Evolutionary conservation across 2,888 invertebrate species (phyloP).

Genomic region (Melieria picta): DNA sequence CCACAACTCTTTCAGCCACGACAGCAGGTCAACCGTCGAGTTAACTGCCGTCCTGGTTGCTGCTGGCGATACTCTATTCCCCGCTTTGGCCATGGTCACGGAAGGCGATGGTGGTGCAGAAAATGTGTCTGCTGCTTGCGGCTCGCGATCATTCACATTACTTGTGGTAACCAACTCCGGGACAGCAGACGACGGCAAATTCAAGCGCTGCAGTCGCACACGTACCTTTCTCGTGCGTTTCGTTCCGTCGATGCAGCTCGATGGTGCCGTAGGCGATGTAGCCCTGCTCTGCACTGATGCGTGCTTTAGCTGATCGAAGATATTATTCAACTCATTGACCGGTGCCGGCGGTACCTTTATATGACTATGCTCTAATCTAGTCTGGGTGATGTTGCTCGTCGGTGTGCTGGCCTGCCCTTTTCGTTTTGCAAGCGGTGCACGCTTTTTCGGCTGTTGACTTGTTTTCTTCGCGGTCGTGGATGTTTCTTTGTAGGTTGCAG

Average conservation of each 20-base stretch:
- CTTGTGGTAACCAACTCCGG: background rate
- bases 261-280: background rate
- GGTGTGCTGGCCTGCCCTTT: background rate
- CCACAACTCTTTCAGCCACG: constrained; percentile 43
- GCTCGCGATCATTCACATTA: background rate
- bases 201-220: constrained; percentile 40
- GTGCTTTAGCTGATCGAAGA: constrained; percentile 37
- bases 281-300: background rate
- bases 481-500: background rate
- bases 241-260: background rate
- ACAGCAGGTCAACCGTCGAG: constrained; percentile 34
- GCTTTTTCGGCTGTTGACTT: background rate
- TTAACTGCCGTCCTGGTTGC: background rate
- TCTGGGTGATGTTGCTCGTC: constrained; percentile 3
- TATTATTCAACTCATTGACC: constrained; percentile 37
- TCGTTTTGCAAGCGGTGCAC: no score
- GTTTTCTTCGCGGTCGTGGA: background rate
- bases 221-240: constrained; percentile 21
- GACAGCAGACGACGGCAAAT: background rate
- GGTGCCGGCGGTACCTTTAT: constrained; percentile 25
- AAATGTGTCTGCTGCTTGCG: background rate
- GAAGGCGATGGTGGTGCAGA: background rate
- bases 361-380: constrained; percentile 15
- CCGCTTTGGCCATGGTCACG: background rate
- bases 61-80: background rate